Base-by-base conservation (phyloP, 2,888 invertebrate species). In the Hydriomena furcata region DNA sequence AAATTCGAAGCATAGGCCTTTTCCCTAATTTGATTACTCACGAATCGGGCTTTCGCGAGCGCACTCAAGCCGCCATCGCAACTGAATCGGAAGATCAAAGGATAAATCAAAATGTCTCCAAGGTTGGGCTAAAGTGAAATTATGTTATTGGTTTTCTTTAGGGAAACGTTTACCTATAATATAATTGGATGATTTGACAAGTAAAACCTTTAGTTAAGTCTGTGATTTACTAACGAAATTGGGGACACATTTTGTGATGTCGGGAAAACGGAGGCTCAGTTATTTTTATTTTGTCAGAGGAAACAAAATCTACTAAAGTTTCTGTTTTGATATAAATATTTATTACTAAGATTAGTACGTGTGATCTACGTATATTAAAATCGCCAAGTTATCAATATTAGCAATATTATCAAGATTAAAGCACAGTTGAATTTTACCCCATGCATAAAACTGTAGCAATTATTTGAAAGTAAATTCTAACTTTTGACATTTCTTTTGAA, bases 11-110 rank as follows among this genome's bases (percentile, higher is more conserved):
- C 62, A 67, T 68, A 71, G 62, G 67, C 66, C 72, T 66, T 70
- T 71, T 66, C 65, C 68, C 63, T 68, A 67, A 62, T 80, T 79
- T 74, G 73, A 78, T 80, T 80, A 77, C 74, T 68, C 63, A 60
- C 61, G 68, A 67, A 64, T 69, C 66, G 40, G 48, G 66, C 62
- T 64, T 60, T 68, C 65, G 68, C 68, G 68, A 55, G 65, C 66
- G 63, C 67, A 66, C 57, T 63, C 66, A 65, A 68, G 71, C 69
- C 64, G 66, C 67, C 61, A 63, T 60, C 60, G 63, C 64, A 66
- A 67, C 68, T 64, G 67, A 66, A 65, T 66, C 67, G 73, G 68
- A 72, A 80, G 77, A 77, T 80, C 77, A 79, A 77, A 78, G 74
- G 71, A 74, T 76, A 76, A 60, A 74, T 73, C 69, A 68, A 71